Evolutionary conservation across 2,113 vertebrate species (phyloP).

Genomic region (Laterallus jamaicensis): DNA sequence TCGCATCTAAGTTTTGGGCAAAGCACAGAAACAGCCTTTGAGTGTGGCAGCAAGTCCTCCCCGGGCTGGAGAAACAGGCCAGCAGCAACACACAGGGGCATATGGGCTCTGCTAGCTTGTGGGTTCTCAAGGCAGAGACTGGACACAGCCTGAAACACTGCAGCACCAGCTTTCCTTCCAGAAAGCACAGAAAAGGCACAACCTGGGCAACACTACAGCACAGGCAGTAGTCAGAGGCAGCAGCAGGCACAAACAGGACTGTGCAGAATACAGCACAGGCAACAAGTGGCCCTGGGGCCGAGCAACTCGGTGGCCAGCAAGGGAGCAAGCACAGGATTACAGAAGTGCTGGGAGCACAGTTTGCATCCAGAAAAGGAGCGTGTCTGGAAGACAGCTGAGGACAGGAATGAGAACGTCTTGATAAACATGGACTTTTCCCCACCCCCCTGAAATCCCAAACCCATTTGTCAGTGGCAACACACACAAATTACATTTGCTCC

Average conservation of each 20-base stretch:
- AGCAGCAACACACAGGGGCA: rapidly evolving
- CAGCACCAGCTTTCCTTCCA: neutral
- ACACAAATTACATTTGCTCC: neutral
- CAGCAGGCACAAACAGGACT: neutral
- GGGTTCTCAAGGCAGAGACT: neutral
- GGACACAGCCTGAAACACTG: neutral
- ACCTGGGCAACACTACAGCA: neutral
- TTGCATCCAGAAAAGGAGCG: neutral
- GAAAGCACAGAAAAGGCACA: neutral
- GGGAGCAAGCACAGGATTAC: rapidly evolving
- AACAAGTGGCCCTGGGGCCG: rapidly evolving
- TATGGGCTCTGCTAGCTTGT: neutral
- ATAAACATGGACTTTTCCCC: neutral
- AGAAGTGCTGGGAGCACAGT: neutral
- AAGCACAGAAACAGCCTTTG: neutral
- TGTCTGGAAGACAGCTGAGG: neutral
- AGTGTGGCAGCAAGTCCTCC: neutral
- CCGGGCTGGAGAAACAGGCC: neutral
- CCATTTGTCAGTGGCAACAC: neutral
- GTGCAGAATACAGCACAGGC: neutral
- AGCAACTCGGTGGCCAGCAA: neutral
- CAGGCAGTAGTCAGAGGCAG: neutral
- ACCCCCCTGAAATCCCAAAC: neutral
- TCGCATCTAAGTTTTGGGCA: neutral
- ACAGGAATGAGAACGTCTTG: neutral